These are phyloP conservation scores for Lates calcarifer DNA, from an alignment of 2,113 vertebrate species.

Conservation along the genomic window DNA sequence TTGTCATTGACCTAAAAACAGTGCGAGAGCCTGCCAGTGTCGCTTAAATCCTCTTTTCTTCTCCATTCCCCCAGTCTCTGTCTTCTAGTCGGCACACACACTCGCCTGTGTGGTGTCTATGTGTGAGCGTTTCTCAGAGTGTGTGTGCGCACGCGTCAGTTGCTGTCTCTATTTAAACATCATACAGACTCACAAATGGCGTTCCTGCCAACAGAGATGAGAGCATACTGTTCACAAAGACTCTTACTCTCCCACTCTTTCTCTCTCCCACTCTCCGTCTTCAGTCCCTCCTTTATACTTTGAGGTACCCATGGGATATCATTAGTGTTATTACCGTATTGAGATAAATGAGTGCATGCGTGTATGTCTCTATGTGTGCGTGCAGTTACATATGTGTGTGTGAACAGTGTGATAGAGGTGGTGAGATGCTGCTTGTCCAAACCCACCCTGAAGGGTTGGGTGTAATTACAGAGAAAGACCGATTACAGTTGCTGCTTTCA, in stretches of 20 bases:
- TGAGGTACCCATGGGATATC: constrained; percentile 76
- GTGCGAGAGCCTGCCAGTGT: constrained; percentile 76
- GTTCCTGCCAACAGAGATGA: constrained; percentile 77
- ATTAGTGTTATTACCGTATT: constrained; percentile 75
- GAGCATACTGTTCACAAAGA: constrained; percentile 75
- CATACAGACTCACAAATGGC: constrained; percentile 79
- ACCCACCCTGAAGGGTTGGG: constrained; percentile 29
- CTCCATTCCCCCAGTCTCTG: constrained; percentile 68
- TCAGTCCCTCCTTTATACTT: constrained; percentile 63
- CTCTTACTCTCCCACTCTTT: constrained; percentile 60
- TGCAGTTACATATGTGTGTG: background rate
- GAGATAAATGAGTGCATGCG: constrained; percentile 60
- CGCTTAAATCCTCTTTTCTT: constrained; percentile 81
- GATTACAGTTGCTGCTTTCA: constrained; percentile 48
- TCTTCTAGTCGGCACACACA: constrained; percentile 51
- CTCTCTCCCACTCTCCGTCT: constrained; percentile 56
- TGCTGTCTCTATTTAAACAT: constrained; percentile 80
- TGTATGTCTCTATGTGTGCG: constrained; percentile 10
- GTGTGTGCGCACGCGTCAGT: constrained; percentile 41
- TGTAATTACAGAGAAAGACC: constrained; percentile 37
- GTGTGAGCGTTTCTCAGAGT: constrained; percentile 9
- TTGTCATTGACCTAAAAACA: constrained; percentile 83
- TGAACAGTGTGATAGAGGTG: constrained; percentile 23
- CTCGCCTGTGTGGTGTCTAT: constrained; percentile 34
- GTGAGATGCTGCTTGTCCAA: constrained; percentile 52